Base-by-base conservation (phyloP, 2,113 vertebrate species). In the Indicator maculatus region DNA sequence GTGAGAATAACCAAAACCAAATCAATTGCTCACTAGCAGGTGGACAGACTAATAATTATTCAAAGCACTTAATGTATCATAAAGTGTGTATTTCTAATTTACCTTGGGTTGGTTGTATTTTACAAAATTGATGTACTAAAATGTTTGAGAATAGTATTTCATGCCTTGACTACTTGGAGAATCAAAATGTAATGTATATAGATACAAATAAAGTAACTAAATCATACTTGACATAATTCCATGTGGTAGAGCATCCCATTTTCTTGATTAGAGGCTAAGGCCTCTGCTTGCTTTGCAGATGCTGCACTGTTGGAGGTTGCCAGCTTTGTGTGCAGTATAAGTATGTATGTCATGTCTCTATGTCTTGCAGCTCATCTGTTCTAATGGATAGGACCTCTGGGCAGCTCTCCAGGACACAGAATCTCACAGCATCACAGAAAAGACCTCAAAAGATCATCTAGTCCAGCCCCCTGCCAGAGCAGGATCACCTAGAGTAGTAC, bases 61-160 rank as follows among this genome's bases (percentile, higher is more conserved):
- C 79, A 94, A 92, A 97, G 90, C 89, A 95, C 96, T 97, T 96
- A 95, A 89, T 98, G 97, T 98, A 98, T 88, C 70, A 97, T 97
- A 97, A 89, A 97, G 95, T 98, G 95, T 96, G 97, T 97, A 97
- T 98, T 97, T 98, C 93, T 97, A 91, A 92, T 81, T 56, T 97
- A 96, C 88, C 69, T 97, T 96, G 91, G 93, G 97, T 94, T 65
- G 95, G 59, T 65, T 97, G 93, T 93, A 86, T 98, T 98, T 98
- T 98, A 97, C 98, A 98, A 97, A 82, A 93, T 73, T 88, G 75
- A 94, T 90, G 91, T 97, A 94, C 96, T 98, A 97, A 97, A 88
- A 83, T 95, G 88, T 97, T 98, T 96, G 97, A 93, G 93, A 93
- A 91, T 78, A 95, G 97, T 82, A 52, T 52, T 52, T 52, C 23